phyloP scores from a whole-genome alignment of 2,797 vertebrate genomes.

The Schizothorax lantsangensis region DNA sequence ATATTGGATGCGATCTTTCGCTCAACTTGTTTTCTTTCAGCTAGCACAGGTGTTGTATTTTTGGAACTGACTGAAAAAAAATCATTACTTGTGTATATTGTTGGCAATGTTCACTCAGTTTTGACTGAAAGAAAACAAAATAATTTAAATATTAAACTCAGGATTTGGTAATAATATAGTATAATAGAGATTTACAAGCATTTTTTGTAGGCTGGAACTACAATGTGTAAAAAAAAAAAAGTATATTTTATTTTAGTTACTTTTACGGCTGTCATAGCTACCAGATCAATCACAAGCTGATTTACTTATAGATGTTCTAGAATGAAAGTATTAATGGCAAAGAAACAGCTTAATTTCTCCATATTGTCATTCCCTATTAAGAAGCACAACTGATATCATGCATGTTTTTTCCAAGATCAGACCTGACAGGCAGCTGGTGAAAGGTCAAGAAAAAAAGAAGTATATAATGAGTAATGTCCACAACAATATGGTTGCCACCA shows the following conservation, averaged over 20 bases:
- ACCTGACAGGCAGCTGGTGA: conserved; percentile 56
- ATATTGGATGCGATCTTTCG: too few relatives aligned
- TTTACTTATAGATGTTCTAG: background rate
- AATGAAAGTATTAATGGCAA: conserved; percentile 11
- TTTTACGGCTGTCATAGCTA: background rate
- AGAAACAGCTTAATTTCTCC: conserved; percentile 7
- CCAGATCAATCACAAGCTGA: background rate
- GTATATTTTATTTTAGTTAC: background rate
- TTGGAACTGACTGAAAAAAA: too few relatives aligned
- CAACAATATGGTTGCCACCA: conserved; percentile 51
- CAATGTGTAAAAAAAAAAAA: too few relatives aligned
- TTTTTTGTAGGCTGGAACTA: background rate
- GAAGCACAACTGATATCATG: background rate
- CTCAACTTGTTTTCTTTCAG: too few relatives aligned
- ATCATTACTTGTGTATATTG: too few relatives aligned
- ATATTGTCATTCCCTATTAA: background rate
- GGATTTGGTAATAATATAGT: background rate
- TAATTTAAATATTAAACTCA: background rate
- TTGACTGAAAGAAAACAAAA: background rate
- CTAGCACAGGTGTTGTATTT: too few relatives aligned
- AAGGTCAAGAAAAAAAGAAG: conserved; percentile 55
- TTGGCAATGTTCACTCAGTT: background rate
- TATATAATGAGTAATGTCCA: conserved; percentile 58
- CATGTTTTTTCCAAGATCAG: conserved; percentile 19
- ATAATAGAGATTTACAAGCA: background rate